Base-by-base conservation (phyloP, 2,113 vertebrate species). In the Archilochus colubris region DNA sequence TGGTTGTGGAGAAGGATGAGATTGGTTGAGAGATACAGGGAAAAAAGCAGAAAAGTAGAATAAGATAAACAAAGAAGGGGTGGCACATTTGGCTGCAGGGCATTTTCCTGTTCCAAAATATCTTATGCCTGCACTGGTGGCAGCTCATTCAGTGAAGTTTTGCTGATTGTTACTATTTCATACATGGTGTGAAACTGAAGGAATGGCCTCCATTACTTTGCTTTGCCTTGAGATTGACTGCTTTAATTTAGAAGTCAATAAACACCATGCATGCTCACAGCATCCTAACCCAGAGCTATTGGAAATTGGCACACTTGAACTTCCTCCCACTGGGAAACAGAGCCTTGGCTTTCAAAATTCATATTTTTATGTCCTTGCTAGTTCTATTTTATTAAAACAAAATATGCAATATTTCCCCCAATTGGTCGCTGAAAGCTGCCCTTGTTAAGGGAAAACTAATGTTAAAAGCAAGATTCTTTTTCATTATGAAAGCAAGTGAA, bases 211-310 rank as follows among this genome's bases (percentile, higher is more conserved):
- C 0, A 0, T 86, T 86, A 63, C 68, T 88, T 31, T 75, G 40
- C 76, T 86, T 95, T 94, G 86, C 62, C 73, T 76, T 86, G 61
- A 94, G 83, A 93, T 3, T 93, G 93, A 95, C 94, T 97, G 90
- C 90, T 93, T 92, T 94, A 93, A 95, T 97, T 92, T 95, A 87
- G 90, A 93, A 95, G 90, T 95, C 94, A 93, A 95, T 97, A 95
- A 97, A 95, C 95, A 94, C 90, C 50, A 86, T 92, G 73, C 64
- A 58, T 86, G 54, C 93, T 90, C 81, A 91, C 94, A 95, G 93
- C 93, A 92, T 95, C 86, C 90, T 80, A 95, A 84, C 44, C 28
- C 74, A 82, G 67, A 94, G 70, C 80, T 88, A 43, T 90, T 95
- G 95, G 80, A 95, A 96, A 94, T 8, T 94, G 90, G 93, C 95